These are phyloP conservation scores for Entomobrya multifasciata DNA, from an alignment of 2,888 invertebrate genomes.

Conservation along the genomic window DNA sequence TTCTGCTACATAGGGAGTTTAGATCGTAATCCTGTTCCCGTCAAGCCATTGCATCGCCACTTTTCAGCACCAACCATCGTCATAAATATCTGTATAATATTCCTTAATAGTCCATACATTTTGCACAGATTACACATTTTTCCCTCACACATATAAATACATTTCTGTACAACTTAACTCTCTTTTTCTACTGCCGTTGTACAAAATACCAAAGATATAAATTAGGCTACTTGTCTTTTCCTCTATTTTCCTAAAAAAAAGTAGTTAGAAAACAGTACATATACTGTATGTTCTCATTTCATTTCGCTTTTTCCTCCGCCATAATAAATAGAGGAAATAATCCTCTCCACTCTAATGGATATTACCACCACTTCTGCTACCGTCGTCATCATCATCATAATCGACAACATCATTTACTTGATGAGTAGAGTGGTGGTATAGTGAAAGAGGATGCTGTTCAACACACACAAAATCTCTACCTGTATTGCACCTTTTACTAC, in stretches of 20 bases:
- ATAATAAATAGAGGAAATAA: slow-evolving; percentile 42
- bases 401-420: neutral
- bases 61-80: neutral
- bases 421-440: no score
- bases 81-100: slow-evolving; percentile 27
- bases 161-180: no score
- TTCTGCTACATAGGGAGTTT: no score
- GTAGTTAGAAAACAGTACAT: neutral
- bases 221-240: slow-evolving; percentile 33
- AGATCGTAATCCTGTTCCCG: slow-evolving; percentile 9
- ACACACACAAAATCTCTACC: no score
- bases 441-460: slow-evolving; percentile 12
- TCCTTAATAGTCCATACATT: slow-evolving; percentile 26
- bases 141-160: no score
- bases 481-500: no score
- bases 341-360: slow-evolving; percentile 49
- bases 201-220: slow-evolving; percentile 9
- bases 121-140: slow-evolving; percentile 26
- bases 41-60: neutral
- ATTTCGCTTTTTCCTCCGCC: slow-evolving; percentile 5
- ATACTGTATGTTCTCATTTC: neutral
- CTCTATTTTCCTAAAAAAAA: slow-evolving; percentile 14
- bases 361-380: slow-evolving; percentile 22
- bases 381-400: neutral
- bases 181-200: slow-evolving; percentile 1